These are phyloP conservation scores for Portevinia maculata DNA, from an alignment of 2,888 invertebrate genomes.

Conservation along the genomic window DNA sequence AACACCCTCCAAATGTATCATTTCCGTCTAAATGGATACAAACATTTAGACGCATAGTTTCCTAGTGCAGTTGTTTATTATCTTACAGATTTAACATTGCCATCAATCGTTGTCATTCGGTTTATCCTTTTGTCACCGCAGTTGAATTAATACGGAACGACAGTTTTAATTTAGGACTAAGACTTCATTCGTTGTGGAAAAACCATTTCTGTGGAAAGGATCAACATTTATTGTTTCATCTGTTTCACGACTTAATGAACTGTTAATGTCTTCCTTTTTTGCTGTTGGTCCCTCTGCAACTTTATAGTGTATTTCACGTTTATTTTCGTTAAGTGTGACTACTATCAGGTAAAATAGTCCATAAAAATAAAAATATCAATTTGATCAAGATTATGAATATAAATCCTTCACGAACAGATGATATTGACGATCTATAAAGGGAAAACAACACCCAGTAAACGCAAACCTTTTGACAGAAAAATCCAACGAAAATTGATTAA, in stretches of 20 bases:
- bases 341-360: not conserved
- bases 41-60: no score
- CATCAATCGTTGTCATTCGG: slow-evolving; percentile 49
- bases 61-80: slow-evolving; percentile 45
- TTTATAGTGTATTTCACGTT: not conserved
- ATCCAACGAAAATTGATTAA: slow-evolving; percentile 3
- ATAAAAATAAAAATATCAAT: slow-evolving; percentile 26
- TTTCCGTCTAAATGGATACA: slow-evolving; percentile 13
- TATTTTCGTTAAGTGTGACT: slow-evolving; percentile 19
- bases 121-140: slow-evolving; percentile 45
- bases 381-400: not conserved
- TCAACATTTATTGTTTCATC: slow-evolving; percentile 23
- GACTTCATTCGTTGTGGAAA: no score
- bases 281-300: no score
- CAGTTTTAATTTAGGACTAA: no score
- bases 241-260: slow-evolving; percentile 12
- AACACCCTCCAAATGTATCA: slow-evolving; percentile 19
- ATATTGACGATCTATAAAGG: slow-evolving; percentile 1
- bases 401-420: slow-evolving; percentile 5
- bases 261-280: slow-evolving; percentile 4
- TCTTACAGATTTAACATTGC: slow-evolving; percentile 56
- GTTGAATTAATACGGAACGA: not conserved
- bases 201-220: slow-evolving; percentile 11
- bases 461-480: not conserved
- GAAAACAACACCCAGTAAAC: not conserved